Evolutionary conservation across 1,140 invertebrate genomes (phyloP).

Genomic region (Battus philenor): DNA sequence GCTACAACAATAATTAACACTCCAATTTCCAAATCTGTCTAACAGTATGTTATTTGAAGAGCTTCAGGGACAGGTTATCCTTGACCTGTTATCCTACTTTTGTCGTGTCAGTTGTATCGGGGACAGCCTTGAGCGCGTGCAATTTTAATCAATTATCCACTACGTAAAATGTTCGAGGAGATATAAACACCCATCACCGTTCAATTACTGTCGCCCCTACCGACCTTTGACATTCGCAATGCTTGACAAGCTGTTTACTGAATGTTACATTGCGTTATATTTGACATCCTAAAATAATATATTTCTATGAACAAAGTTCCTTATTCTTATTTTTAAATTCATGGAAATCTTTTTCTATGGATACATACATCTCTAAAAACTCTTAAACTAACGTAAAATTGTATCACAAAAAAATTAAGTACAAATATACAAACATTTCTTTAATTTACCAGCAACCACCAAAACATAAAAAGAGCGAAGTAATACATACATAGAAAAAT

Average conservation of each 20-base stretch:
- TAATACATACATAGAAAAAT: too few species aligned
- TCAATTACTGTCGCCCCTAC: conserved; percentile 1
- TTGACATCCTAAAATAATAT: too few species aligned
- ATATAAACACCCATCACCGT: neutral
- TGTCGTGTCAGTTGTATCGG: neutral
- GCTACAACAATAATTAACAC: conserved; percentile 10
- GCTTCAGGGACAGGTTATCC: conserved; percentile 17
- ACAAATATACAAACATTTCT: too few species aligned
- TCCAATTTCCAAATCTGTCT: conserved; percentile 8
- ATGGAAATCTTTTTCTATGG: too few species aligned
- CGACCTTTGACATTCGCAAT: neutral
- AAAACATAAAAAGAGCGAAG: too few species aligned
- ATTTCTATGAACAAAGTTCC: too few species aligned
- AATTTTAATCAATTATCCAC: conserved; percentile 8
- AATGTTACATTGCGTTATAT: too few species aligned
- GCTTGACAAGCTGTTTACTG: neutral
- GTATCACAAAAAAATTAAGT: too few species aligned
- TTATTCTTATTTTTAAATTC: too few species aligned
- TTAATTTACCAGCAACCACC: too few species aligned
- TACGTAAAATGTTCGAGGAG: neutral
- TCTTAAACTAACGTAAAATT: too few species aligned
- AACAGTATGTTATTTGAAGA: neutral
- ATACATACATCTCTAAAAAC: too few species aligned
- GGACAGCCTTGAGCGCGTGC: conserved; percentile 1
- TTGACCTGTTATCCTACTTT: conserved; percentile 37